These are phyloP conservation scores for Pseudolaguvia tuberculata DNA, from an alignment of 2,113 vertebrate genomes.

Conservation along the genomic window DNA sequence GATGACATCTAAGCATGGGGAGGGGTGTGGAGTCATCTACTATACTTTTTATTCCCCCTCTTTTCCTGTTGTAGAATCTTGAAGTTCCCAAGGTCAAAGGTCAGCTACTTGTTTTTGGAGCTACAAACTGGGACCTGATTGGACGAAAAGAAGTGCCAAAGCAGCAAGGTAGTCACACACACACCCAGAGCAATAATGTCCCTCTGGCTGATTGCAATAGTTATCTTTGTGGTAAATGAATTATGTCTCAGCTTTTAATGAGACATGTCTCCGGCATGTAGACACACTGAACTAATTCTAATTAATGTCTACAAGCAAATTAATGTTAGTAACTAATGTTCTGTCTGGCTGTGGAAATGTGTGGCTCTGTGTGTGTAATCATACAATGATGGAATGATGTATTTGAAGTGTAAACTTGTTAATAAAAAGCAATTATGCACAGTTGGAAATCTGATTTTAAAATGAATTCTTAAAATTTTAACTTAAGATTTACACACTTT, in stretches of 20 bases:
- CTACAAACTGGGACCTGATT: constrained; percentile 97
- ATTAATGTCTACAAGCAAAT: not conserved
- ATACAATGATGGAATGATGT: not conserved
- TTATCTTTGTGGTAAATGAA: not conserved
- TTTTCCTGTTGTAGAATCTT: constrained; percentile 75
- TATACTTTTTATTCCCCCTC: not conserved
- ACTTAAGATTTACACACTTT: no score
- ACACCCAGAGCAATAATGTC: no score
- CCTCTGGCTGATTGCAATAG: no score
- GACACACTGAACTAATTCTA: not conserved
- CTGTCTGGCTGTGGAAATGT: not conserved
- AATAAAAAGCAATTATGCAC: no score
- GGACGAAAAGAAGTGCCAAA: constrained; percentile 96
- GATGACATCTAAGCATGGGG: no score
- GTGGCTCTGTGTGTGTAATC: not conserved
- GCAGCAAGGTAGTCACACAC: constrained; percentile 75
- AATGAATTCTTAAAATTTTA: no score
- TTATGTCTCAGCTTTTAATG: not conserved
- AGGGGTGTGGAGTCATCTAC: no score
- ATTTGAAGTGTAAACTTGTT: no score
- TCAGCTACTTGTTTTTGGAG: constrained; percentile 89
- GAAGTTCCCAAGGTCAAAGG: constrained; percentile 86
- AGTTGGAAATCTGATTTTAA: no score
- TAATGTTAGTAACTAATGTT: no score
- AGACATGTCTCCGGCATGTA: not conserved